Base-by-base conservation (phyloP, 2,113 vertebrate species). In the Chloebia gouldiae region DNA sequence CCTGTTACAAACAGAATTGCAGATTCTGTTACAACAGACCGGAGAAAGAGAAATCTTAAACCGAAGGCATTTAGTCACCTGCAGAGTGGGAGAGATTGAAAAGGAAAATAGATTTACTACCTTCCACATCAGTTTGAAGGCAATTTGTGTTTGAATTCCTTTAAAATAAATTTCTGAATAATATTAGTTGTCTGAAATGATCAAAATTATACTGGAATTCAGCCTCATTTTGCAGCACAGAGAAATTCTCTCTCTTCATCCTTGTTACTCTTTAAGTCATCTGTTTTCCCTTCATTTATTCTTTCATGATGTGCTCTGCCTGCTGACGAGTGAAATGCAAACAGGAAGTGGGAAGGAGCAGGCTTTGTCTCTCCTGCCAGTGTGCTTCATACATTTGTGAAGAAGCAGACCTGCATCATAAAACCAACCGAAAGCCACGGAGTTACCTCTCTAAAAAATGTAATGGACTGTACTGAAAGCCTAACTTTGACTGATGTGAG, bases 401-500 rank as follows among this genome's bases (percentile, higher is more conserved):
- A 81, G 96, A 78, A 87, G 85, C 91, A 96, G 95, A 91, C 60
- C 87, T 75, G 86, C 90, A 88, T 95, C 89, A 65, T 97, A 97
- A 97, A 96, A 83, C 88, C 96, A 76, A 93, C 79, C 17, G 44
- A 97, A 97, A 98, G 78, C 86, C 91, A 94, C 45, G 19, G 94
- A 97, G 97, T 69, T 96, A 94, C 92, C 96, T 97, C 96, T 98
- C 97, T 97, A 93, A 97, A 98, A 98, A 97, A 97, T 47, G 57
- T 97, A 97, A 97, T 94, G 96, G 95, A 97, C 92, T 97, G 96
- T 97, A 89, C 88, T 96, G 96, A 98, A 98, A 98, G 96, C 95
- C 96, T 94, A 91, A 97, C 96, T 98, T 97, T 98, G 98, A 98
- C 97, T 98, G 97, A 98, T 98, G 98, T 97, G 97, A 98, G 98